Conservation (phyloP, 2,888 invertebrate genomes). For the Polydrusus pterygomalis region DNA sequence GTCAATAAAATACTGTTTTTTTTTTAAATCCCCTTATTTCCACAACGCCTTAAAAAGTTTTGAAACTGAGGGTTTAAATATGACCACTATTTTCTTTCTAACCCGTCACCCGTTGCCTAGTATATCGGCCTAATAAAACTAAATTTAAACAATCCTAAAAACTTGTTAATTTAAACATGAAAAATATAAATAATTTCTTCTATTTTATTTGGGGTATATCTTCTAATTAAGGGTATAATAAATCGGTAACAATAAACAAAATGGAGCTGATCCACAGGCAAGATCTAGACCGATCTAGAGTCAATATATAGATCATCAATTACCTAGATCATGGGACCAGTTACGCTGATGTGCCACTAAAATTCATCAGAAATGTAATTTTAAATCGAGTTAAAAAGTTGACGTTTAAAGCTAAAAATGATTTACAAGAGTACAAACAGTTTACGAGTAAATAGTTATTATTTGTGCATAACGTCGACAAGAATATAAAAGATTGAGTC, state of each 20-base stretch:
- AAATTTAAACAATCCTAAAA: background rate
- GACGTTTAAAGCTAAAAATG: conserved; percentile 14
- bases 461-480: background rate
- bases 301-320: conserved; percentile 69
- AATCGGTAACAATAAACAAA: conserved; percentile 61
- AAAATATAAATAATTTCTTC: background rate
- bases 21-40: too few species aligned
- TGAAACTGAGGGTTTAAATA: too few species aligned
- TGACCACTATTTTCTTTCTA: background rate
- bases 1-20: too few species aligned
- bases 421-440: conserved; percentile 13
- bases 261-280: conserved; percentile 70
- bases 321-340: conserved; percentile 79
- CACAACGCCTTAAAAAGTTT: background rate
- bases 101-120: background rate
- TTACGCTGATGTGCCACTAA: conserved; percentile 78
- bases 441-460: background rate
- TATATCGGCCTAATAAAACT: background rate
- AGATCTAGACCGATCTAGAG: conserved; percentile 71
- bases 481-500: background rate
- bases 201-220: conserved; percentile 46
- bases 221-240: conserved; percentile 50
- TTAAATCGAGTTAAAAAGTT: conserved; percentile 28
- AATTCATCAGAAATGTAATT: conserved; percentile 69
- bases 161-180: background rate